phyloP scores from a whole-genome alignment of 2,113 vertebrate genomes.

The Choloepus hoffmanni region DNA sequence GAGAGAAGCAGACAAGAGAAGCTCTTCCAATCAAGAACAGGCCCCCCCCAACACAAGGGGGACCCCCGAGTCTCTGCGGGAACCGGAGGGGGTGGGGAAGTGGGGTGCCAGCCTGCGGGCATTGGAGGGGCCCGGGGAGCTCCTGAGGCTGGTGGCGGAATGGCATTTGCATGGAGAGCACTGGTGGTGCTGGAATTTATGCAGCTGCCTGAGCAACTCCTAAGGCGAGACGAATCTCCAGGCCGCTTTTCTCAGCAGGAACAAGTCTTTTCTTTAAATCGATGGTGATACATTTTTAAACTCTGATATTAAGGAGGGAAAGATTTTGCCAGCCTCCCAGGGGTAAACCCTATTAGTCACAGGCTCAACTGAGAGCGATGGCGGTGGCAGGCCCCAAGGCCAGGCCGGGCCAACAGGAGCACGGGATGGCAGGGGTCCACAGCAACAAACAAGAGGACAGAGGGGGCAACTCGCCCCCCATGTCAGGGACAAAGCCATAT shows the following conservation, averaged over 20 bases:
- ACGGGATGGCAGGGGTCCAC: background rate
- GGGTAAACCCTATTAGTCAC: slow-evolving; percentile 73
- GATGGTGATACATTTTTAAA: slow-evolving; percentile 80
- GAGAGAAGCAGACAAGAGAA: background rate
- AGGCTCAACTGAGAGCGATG: slow-evolving; percentile 37
- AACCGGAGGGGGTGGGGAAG: too few relatives aligned
- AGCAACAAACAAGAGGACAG: slow-evolving; percentile 75
- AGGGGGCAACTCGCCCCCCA: background rate
- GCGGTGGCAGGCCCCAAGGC: background rate
- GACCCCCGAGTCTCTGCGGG: background rate
- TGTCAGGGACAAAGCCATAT: too few relatives aligned
- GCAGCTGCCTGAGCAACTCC: slow-evolving; percentile 63
- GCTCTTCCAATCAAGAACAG: background rate
- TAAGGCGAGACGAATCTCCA: slow-evolving; percentile 71
- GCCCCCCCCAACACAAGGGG: background rate
- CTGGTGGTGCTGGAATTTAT: slow-evolving; percentile 46
- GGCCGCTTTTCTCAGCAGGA: slow-evolving; percentile 78
- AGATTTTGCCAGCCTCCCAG: slow-evolving; percentile 64
- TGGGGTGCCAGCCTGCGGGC: background rate
- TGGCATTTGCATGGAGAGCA: slow-evolving; percentile 8
- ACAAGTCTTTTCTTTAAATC: slow-evolving; percentile 77
- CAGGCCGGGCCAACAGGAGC: background rate
- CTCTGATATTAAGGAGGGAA: slow-evolving; percentile 73
- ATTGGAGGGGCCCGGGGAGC: background rate
- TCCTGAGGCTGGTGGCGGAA: background rate